phyloP scores from a whole-genome alignment of 2,797 vertebrate genomes.

The Scolopax rusticola region DNA sequence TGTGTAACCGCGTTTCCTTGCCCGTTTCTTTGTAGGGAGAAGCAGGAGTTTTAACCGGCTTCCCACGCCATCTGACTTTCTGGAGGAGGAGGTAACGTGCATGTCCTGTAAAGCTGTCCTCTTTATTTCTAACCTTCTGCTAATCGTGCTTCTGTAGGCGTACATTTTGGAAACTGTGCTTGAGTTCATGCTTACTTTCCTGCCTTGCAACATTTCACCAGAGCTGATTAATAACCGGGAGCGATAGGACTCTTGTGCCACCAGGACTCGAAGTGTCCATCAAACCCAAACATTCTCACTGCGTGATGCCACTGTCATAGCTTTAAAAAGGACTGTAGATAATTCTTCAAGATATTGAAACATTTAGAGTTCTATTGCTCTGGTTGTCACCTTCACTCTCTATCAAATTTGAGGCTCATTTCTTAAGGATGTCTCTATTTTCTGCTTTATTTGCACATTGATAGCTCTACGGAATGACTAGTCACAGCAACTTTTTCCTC shows the following conservation, averaged over 20 bases:
- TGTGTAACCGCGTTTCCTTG: neutral
- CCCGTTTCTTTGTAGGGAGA: neutral
- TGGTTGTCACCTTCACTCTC: constrained; percentile 78
- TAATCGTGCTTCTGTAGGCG: neutral
- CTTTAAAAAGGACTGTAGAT: constrained; percentile 58
- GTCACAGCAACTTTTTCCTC: constrained; percentile 36
- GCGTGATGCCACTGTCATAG: neutral
- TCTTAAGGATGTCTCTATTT: constrained; percentile 81
- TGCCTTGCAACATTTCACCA: neutral
- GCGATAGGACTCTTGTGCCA: neutral
- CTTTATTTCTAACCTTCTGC: neutral
- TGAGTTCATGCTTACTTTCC: constrained; percentile 22
- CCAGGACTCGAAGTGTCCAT: constrained; percentile 23
- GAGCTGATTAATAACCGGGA: constrained; percentile 23
- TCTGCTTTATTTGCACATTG: constrained; percentile 80
- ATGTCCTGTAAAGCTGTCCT: neutral
- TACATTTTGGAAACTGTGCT: neutral
- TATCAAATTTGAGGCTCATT: constrained; percentile 74
- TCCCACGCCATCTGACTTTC: neutral
- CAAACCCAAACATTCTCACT: constrained; percentile 29
- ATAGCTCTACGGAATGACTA: constrained; percentile 63
- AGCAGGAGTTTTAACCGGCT: neutral
- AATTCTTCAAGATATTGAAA: constrained; percentile 58
- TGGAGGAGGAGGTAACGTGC: constrained; percentile 60
- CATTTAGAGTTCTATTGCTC: constrained; percentile 55